These are phyloP conservation scores for Amiota communis DNA, from an alignment of 2,888 invertebrate genomes.

Conservation along the genomic window DNA sequence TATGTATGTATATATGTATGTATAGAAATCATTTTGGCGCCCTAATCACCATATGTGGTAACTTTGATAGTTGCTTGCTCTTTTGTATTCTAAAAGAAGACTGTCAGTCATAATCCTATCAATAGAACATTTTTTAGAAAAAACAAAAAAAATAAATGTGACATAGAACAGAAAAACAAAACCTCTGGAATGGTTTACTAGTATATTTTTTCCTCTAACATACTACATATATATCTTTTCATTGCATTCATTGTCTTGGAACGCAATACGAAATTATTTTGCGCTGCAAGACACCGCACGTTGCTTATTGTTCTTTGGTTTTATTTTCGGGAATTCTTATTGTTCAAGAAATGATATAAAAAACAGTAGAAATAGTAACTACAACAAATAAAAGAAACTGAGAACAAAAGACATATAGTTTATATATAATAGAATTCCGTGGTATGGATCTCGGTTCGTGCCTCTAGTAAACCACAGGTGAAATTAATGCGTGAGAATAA, in stretches of 20 bases:
- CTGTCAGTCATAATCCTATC: too few species aligned
- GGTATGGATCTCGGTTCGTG: neutral
- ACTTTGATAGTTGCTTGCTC: neutral
- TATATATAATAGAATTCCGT: neutral
- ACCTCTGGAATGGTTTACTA: neutral
- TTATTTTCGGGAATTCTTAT: conserved; percentile 10
- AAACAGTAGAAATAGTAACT: neutral
- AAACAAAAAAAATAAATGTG: too few species aligned
- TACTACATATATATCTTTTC: neutral
- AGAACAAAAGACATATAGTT: neutral
- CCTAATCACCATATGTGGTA: neutral
- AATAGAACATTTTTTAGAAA: too few species aligned
- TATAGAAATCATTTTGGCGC: conserved; percentile 13
- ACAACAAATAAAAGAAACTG: too few species aligned
- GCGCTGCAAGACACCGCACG: conserved; percentile 1
- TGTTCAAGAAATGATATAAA: conserved; percentile 15
- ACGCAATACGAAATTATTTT: conserved; percentile 7
- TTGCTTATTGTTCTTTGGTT: conserved; percentile 10
- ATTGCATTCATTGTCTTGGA: neutral
- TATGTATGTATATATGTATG: neutral
- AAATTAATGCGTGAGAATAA: conserved; percentile 24
- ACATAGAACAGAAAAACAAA: too few species aligned
- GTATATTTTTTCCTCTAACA: conserved; percentile 9
- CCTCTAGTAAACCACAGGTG: conserved; percentile 21
- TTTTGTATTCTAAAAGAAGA: neutral